Evolutionary conservation across 2,797 vertebrate species (phyloP), one percentile per base, ranked within the genome.

Genomic region (Myoxocephalus aenaeus): DNA sequence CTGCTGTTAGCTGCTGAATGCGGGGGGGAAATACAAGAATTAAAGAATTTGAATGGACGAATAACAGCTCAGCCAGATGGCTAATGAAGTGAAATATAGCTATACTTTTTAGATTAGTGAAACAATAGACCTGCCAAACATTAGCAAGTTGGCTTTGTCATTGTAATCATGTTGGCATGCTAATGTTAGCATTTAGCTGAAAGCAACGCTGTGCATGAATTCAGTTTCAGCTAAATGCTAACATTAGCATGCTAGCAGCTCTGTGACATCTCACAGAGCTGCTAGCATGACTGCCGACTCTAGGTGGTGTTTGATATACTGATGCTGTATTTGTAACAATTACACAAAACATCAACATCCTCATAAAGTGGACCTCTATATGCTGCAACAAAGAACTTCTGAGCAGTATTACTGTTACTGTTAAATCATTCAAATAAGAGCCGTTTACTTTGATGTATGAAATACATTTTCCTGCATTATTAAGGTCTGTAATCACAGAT

Each of bases 381-480:
- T 29, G 1, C 17, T 29, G 17, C 12, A 5, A 48, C 15, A 29
- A 11, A 59, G 32, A 59, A n/a, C 56, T 44, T 12, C 42, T 32
- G 42, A 0, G 0, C 63, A 34, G 17, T 65, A 2, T 32, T 4
- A 32, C 2, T 65, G 1, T 20, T 32, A 9, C n/a, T 56, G 51
- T 53, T 53, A 53, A 64, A 64, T 13, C 18, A 64, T 64, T 46
- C 6, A 64, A 29, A 46, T 64, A 25, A 46, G 61, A 56, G 22
- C 6, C 12, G 3, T 50, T 65, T 48, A 46, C 44, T n/a, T 14
- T 34, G 64, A 32, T 46, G 62, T 64, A 29, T 64, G 22, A 27
- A 44, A 64, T 12, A 12, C 6, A 46, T 44, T 4, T 32, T 50
- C 27, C 42, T 65, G 42, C 63, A 48, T 65, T 65, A 32, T 48